phyloP scores from a whole-genome alignment of 2,888 invertebrate species.

The Drosophila tanythrix region DNA sequence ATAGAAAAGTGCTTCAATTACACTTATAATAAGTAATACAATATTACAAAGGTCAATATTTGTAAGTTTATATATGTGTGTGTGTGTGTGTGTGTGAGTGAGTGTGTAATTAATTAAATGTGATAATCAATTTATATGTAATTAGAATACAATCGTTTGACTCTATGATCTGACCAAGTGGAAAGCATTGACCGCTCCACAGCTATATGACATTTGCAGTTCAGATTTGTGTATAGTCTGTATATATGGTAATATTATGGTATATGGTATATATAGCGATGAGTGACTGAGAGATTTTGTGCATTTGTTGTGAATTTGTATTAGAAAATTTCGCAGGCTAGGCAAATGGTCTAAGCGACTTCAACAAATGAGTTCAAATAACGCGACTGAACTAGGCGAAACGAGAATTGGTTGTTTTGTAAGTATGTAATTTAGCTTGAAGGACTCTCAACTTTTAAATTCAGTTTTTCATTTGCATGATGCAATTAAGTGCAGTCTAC shows the following conservation, averaged over 20 bases:
- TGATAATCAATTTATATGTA: constrained; percentile 51
- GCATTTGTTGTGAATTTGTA: constrained; percentile 23
- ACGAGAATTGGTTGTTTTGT: constrained; percentile 5
- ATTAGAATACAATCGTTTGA: constrained; percentile 21
- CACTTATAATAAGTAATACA: constrained; percentile 65
- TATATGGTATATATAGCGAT: constrained; percentile 41
- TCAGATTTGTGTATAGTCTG: constrained; percentile 18
- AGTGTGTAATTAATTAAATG: constrained; percentile 22
- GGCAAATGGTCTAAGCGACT: constrained; percentile 47
- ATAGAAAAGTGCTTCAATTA: constrained; percentile 59
- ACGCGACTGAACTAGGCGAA: constrained; percentile 30
- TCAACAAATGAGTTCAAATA: constrained; percentile 27
- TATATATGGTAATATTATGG: constrained; percentile 14
- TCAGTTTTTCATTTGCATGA: constrained; percentile 40
- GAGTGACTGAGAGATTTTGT: constrained; percentile 40
- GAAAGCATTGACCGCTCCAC: constrained; percentile 53
- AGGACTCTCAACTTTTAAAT: constrained; percentile 42
- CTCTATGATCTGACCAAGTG: constrained; percentile 43
- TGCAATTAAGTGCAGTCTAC: constrained; percentile 62
- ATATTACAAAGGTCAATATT: constrained; percentile 63
- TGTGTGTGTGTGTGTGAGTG: constrained; percentile 3
- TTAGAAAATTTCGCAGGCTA: constrained; percentile 12
- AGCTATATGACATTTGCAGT: constrained; percentile 56
- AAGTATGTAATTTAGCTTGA: constrained; percentile 23
- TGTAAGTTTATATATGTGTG: constrained; percentile 10